These are phyloP conservation scores for Cylas formicarius DNA, from an alignment of 1,140 invertebrate species.

Conservation along the genomic window DNA sequence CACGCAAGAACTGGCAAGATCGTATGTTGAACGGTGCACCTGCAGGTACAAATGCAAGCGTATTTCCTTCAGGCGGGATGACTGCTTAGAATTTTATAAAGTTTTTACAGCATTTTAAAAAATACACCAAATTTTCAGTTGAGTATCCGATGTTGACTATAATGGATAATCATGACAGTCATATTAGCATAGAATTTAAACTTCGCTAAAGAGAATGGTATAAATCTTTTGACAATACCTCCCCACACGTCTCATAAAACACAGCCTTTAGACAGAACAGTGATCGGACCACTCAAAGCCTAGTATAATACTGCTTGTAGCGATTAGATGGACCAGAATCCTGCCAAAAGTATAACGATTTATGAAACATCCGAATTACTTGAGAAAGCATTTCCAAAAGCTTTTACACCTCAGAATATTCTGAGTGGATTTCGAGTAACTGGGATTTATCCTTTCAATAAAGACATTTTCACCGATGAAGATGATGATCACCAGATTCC, in stretches of 20 bases:
- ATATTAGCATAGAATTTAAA: slow-evolving; percentile 27
- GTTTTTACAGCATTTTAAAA: slow-evolving; percentile 37
- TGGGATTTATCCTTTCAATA: slow-evolving; percentile 18
- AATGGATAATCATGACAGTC: slow-evolving; percentile 42
- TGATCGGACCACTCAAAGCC: slow-evolving; percentile 41
- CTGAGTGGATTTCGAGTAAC: slow-evolving; percentile 13
- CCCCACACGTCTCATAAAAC: slow-evolving; percentile 39
- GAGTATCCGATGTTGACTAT: slow-evolving; percentile 38
- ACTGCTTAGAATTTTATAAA: slow-evolving; percentile 23
- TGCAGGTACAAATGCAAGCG: slow-evolving; percentile 1
- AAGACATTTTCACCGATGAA: slow-evolving; percentile 21
- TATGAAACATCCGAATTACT: slow-evolving; percentile 12
- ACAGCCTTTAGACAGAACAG: slow-evolving; percentile 38
- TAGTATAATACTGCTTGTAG: slow-evolving; percentile 20
- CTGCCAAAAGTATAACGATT: slow-evolving; percentile 7
- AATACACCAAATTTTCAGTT: slow-evolving; percentile 32
- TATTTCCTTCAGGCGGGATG: slow-evolving; percentile 2
- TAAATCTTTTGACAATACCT: slow-evolving; percentile 38
- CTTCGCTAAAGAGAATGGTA: slow-evolving; percentile 36
- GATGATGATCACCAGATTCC: slow-evolving; percentile 11
- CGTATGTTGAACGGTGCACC: slow-evolving; percentile 32
- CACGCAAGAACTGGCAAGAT: slow-evolving; percentile 33
- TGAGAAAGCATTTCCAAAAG: slow-evolving; percentile 17
- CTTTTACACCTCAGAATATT: slow-evolving; percentile 14
- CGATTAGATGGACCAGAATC: slow-evolving; percentile 12